These are phyloP conservation scores for Parambassis ranga DNA, from an alignment of 2,797 vertebrate species.

Conservation along the genomic window DNA sequence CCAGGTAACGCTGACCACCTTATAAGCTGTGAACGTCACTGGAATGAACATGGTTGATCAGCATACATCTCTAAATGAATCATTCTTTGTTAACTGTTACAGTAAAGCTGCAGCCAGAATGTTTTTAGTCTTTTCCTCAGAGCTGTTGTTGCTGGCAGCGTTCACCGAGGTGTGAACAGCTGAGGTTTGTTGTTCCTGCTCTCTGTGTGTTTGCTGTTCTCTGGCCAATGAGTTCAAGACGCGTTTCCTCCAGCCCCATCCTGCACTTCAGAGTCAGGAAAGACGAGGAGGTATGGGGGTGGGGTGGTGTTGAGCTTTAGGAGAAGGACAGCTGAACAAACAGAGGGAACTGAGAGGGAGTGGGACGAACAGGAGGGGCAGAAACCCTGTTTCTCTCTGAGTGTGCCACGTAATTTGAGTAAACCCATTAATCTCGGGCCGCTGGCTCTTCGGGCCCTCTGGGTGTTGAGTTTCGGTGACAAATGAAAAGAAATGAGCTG, in stretches of 20 bases:
- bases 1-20: neutral
- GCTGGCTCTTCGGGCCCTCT: conserved; percentile 26
- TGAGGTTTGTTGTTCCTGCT: conserved; percentile 29
- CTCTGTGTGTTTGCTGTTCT: conserved; percentile 11
- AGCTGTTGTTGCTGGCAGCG: neutral
- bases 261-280: conserved; percentile 40
- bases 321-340: conserved; percentile 66
- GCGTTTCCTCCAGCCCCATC: conserved; percentile 33
- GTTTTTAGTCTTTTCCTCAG: neutral
- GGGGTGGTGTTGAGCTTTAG: neutral
- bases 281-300: conserved; percentile 3
- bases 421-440: conserved; percentile 62
- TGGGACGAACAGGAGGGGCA: neutral
- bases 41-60: neutral
- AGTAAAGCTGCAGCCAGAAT: neutral
- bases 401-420: conserved; percentile 59
- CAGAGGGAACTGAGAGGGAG: conserved; percentile 27
- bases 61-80: neutral
- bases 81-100: neutral
- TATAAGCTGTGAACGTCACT: neutral
- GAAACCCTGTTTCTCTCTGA: conserved; percentile 22
- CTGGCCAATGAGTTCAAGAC: conserved; percentile 13
- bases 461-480: conserved; percentile 70
- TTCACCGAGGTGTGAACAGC: neutral
- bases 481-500: conserved; percentile 66